phyloP scores from a whole-genome alignment of 2,797 vertebrate genomes.

The Mormyrops attenuatus region DNA sequence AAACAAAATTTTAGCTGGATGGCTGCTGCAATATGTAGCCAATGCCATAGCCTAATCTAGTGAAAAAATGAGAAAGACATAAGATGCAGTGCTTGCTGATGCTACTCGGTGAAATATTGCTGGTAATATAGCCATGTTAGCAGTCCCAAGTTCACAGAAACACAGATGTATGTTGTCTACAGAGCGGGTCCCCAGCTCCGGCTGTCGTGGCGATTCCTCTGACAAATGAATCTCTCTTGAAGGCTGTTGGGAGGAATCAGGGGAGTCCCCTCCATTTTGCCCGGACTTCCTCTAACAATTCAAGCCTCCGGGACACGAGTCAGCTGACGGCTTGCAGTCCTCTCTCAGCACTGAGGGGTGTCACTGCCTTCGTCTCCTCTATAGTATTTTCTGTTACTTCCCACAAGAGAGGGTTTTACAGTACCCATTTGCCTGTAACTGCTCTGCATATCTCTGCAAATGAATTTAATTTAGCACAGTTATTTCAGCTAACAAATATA shows the following conservation, averaged over 20 bases:
- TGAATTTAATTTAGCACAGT: background rate
- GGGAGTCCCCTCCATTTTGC: background rate
- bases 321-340: conserved; percentile 16
- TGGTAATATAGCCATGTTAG: background rate
- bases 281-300: conserved; percentile 21
- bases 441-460: background rate
- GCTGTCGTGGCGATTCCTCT: background rate
- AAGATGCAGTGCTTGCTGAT: background rate
- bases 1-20: background rate
- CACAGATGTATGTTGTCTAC: background rate
- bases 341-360: conserved; percentile 31
- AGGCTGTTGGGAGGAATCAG: background rate
- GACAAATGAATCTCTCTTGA: conserved; percentile 13
- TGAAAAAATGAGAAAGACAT: background rate
- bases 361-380: conserved; percentile 25
- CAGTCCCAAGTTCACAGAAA: background rate
- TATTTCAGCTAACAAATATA: background rate
- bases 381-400: background rate
- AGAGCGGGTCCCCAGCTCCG: background rate
- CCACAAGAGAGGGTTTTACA: background rate
- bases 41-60: background rate
- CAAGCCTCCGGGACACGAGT: conserved; percentile 28
- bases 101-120: background rate
- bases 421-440: background rate
- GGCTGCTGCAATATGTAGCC: background rate